Percentiles rank a stretch among this genome's conserved stretches.
Conservation (phyloP, 2,797 vertebrate genomes). For the Sebastes umbrosus region DNA sequence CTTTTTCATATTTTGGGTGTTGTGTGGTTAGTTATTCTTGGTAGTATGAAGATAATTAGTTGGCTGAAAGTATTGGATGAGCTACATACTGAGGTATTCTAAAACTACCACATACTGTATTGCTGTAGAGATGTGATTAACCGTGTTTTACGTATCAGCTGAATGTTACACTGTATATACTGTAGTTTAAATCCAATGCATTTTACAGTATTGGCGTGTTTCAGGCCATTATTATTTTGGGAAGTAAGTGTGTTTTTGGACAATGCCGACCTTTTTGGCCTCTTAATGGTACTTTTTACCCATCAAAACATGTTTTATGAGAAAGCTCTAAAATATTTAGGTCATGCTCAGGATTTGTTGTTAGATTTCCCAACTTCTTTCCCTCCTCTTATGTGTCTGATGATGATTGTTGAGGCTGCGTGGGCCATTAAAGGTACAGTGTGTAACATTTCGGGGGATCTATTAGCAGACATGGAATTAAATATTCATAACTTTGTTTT, state of each 20-base stretch:
- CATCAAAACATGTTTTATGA: neutral
- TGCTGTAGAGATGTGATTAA: neutral
- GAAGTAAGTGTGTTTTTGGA: neutral
- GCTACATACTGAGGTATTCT: neutral
- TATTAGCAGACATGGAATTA: too few relatives aligned
- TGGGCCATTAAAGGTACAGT: neutral
- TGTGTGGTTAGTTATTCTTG: neutral
- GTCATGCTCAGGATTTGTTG: neutral
- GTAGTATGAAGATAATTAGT: neutral
- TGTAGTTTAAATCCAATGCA: neutral
- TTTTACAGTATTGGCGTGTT: neutral
- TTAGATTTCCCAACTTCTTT: neutral
- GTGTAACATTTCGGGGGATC: too few relatives aligned
- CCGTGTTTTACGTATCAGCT: neutral
- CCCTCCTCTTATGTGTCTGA: neutral
- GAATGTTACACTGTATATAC: neutral
- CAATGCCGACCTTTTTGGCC: neutral
- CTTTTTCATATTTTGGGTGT: neutral
- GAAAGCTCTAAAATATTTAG: neutral
- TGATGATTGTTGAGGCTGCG: neutral
- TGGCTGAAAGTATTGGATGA: neutral
- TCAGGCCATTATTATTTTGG: neutral
- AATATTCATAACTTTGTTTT: too few relatives aligned
- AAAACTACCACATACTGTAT: neutral
- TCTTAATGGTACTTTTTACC: neutral